Base-by-base conservation (phyloP, 2,797 vertebrate species). In the Uromys caudimaculatus region DNA sequence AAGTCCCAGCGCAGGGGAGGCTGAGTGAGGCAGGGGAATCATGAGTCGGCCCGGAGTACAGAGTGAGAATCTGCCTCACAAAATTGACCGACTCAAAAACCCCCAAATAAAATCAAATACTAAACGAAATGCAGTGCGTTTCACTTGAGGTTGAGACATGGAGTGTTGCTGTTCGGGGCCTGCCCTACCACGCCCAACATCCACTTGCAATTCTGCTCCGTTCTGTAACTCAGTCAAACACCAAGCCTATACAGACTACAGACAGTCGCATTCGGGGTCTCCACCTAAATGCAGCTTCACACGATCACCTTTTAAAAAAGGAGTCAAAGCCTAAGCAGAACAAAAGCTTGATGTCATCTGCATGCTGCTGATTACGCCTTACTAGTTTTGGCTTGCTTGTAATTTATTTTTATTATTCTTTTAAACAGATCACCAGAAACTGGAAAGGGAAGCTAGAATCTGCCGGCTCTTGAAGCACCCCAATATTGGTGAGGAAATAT, bases 371-470 rank as follows among this genome's bases (percentile, higher is more conserved):
- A 50, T 50, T 56, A 6, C 32, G 23, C 27, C 90, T 47, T 86
- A 27, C 73, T 94, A 6, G 24, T 89, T 87, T 64, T 8, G 85
- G 4, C 44, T 97, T 91, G 98, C 94, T 73, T 79, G 29, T 62
- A 87, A 73, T 89, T 97, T 71, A 16, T 35, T 92, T 27, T 50
- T 69, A 50, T 54, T 6, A 56, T 35, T 90, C 29, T 67, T 88
- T 64, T n/a, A 93, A 98, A 95, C 98, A 99, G 99, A 99, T 99
- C 99, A 99, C 97, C 99, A 99, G 99, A 99, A 99, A 98, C 98
- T 99, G 98, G 99, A 99, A 98, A 99, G 99, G 96, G 99, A 99
- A 99, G 99, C 99, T 97, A 98, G 99, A 98, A 99, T 99, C 98
- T 99, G 99, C 98, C 99, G 99, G 92, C 99, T 99, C 93, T 98